Conservation (phyloP, 2,113 vertebrate species). For the Dipodomys merriami region DNA sequence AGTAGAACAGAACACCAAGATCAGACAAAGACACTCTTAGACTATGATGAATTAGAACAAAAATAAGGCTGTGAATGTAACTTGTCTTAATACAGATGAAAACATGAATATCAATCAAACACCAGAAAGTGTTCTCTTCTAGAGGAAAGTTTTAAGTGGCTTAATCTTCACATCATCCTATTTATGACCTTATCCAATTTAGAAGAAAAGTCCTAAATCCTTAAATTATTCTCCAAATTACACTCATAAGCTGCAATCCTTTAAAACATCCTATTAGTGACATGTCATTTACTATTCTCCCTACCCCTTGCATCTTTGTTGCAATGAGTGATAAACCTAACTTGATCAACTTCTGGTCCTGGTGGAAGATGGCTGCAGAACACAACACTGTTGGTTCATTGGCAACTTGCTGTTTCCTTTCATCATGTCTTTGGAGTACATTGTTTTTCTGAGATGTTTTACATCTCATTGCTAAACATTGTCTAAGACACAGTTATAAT, state of each 20-base stretch:
- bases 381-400: neutral
- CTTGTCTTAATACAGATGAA: neutral
- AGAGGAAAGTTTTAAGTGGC: neutral
- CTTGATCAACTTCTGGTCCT: neutral
- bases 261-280: neutral
- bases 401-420: neutral
- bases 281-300: too few species aligned
- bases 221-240: neutral
- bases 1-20: neutral
- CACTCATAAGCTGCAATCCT: neutral
- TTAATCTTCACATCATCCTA: neutral
- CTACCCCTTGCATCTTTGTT: too few species aligned
- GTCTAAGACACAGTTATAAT: neutral
- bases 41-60: neutral
- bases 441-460: neutral
- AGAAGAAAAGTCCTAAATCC: neutral
- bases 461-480: neutral
- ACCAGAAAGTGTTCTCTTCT: neutral
- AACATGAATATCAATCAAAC: neutral
- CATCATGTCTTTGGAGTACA: neutral
- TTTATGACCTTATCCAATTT: neutral
- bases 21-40: neutral
- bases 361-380: neutral
- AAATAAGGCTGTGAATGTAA: neutral
- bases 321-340: neutral